These are phyloP conservation scores for Pyrrhia umbra DNA, from an alignment of 2,888 invertebrate genomes.

Conservation along the genomic window DNA sequence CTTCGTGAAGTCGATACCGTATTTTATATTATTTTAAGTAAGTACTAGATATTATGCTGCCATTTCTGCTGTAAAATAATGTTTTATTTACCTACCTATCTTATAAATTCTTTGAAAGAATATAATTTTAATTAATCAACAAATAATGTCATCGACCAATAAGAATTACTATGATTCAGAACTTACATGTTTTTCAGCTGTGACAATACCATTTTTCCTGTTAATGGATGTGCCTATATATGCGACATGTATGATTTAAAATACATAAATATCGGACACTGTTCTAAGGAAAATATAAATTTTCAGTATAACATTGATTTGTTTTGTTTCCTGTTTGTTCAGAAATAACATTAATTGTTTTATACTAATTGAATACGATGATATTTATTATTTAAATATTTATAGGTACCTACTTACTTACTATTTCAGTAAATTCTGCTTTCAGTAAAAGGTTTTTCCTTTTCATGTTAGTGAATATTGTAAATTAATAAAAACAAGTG, in stretches of 20 bases:
- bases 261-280: constrained; percentile 4
- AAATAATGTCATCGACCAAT: constrained; percentile 33
- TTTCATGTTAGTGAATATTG: too few relatives aligned
- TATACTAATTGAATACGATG: constrained; percentile 12
- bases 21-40: too few relatives aligned
- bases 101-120: constrained; percentile 11
- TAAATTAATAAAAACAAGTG: too few relatives aligned
- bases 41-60: too few relatives aligned
- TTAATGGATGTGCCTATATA: background rate
- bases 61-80: background rate
- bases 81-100: background rate
- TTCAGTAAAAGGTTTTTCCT: too few relatives aligned
- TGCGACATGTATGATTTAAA: background rate
- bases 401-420: too few relatives aligned
- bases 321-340: constrained; percentile 47
- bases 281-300: constrained; percentile 36
- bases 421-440: too few relatives aligned
- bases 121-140: background rate
- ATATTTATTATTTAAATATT: background rate
- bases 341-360: constrained; percentile 23
- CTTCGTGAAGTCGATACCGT: too few relatives aligned
- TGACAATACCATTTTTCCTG: constrained; percentile 35
- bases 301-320: constrained; percentile 27
- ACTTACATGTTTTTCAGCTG: background rate
- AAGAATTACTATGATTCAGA: constrained; percentile 14